Evolutionary conservation across 1,140 invertebrate genomes (phyloP).

Genomic region (Pinna nobilis): DNA sequence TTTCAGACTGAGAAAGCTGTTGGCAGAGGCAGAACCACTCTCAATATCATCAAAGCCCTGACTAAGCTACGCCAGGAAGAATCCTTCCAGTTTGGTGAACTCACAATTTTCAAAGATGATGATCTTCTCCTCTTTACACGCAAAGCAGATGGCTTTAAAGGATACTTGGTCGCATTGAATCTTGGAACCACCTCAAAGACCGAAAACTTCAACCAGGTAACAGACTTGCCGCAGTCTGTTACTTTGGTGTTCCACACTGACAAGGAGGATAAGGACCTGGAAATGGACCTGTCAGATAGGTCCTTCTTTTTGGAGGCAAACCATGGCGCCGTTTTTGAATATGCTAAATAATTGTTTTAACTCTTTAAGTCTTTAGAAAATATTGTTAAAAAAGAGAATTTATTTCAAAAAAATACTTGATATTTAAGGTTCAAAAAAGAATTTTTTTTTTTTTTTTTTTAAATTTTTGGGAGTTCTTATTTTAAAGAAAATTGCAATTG

Average conservation of each 20-base stretch:
- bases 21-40: constrained; percentile 40
- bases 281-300: constrained; percentile 23
- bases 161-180: constrained; percentile 68
- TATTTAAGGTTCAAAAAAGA: no score
- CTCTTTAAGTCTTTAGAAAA: background rate
- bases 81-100: constrained; percentile 71
- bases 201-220: constrained; percentile 29
- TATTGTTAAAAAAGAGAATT: background rate
- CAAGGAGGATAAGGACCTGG: background rate
- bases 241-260: constrained; percentile 56
- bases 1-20: constrained; percentile 65
- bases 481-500: no score
- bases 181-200: constrained; percentile 42
- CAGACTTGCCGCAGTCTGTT: constrained; percentile 33
- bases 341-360: no score
- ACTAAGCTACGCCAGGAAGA: constrained; percentile 63
- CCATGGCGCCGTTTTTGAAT: constrained; percentile 39
- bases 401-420: no score
- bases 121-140: constrained; percentile 65
- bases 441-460: no score
- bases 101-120: constrained; percentile 48
- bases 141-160: constrained; percentile 66
- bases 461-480: no score
- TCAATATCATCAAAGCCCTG: constrained; percentile 65
- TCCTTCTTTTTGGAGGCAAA: constrained; percentile 23